Conservation (phyloP, 2,888 invertebrate genomes). For the Spatulosminthurus flaviceps region DNA sequence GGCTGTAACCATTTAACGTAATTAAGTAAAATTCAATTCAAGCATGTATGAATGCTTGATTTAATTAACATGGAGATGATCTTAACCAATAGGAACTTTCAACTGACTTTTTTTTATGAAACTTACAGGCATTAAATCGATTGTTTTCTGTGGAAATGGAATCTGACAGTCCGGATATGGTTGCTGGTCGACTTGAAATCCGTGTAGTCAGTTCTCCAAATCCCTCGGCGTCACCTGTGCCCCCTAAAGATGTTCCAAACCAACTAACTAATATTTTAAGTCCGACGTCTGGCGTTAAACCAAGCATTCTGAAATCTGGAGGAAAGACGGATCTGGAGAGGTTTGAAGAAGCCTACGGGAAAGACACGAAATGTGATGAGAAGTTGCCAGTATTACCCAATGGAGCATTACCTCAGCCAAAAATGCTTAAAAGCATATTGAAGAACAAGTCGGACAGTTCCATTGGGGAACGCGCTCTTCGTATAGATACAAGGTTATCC, state of each 20-base stretch:
- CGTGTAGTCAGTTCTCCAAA: constrained; percentile 66
- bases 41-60: neutral
- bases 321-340: constrained; percentile 44
- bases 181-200: constrained; percentile 75
- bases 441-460: constrained; percentile 64
- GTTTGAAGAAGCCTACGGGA: constrained; percentile 41
- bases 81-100: neutral
- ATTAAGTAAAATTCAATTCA: neutral
- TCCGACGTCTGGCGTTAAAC: neutral
- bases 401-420: constrained; percentile 52
- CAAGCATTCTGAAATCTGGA: constrained; percentile 25
- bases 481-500: constrained; percentile 56
- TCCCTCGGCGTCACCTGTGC: constrained; percentile 38
- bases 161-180: constrained; percentile 60
- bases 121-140: constrained; percentile 48
- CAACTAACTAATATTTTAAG: constrained; percentile 19
- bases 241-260: constrained; percentile 15
- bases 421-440: constrained; percentile 63
- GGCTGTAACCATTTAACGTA: neutral
- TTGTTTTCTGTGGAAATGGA: constrained; percentile 51
- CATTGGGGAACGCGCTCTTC: constrained; percentile 57
- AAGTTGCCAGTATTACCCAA: constrained; percentile 39
- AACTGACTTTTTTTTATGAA: neutral
- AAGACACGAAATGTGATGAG: constrained; percentile 21
- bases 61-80: neutral